Base-by-base conservation (phyloP, 2,113 vertebrate species). In the Chloebia gouldiae region DNA sequence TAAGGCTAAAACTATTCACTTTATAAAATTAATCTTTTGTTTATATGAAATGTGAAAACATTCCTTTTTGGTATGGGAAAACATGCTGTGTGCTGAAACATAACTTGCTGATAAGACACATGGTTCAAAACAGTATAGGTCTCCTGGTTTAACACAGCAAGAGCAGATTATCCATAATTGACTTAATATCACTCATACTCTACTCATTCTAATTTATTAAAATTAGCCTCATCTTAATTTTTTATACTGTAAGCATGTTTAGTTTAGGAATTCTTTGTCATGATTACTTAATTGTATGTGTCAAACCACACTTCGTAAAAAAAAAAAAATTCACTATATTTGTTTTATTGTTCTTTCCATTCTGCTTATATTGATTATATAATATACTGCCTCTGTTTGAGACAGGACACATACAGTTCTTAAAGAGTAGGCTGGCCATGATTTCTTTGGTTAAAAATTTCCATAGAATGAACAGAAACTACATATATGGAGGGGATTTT, bases 401-500 rank as follows among this genome's bases (percentile, higher is more conserved):
- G 35, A 61, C 73, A 61, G 13, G 28, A 25, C 13, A 9, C 3
- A 24, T 28, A 37, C 39, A 66, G 10, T 25, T 18, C 10, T 19
- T 81, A 37, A 60, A 64, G 20, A 75, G 8, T 22, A 11, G 13
- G 35, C 8, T 63, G 7, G 28, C 40, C 3, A 35, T n/a, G 1
- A 33, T 71, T 85, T 68, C 40, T 86, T 71, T 65, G 11, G 5
- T 51, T 64, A n/a, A 31, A 53, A 64, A 85, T 51, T 56, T 64
- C 72, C 16, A 17, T 22, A 21, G 16, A 68, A 63, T 35, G 27
- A 39, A 76, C 39, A 61, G 20, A 64, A 85, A 79, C 5, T 39
- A 13, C 2, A 27, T 31, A 11, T 15, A 17, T 15, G 49, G 16
- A 2, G 15, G 13, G 1, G 1, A 0, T 0, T 18, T 28, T 81